Evolutionary conservation across 1,140 invertebrate genomes (phyloP), one percentile per base, ranked within the genome.

Genomic region (Brachionus plicatilis): DNA sequence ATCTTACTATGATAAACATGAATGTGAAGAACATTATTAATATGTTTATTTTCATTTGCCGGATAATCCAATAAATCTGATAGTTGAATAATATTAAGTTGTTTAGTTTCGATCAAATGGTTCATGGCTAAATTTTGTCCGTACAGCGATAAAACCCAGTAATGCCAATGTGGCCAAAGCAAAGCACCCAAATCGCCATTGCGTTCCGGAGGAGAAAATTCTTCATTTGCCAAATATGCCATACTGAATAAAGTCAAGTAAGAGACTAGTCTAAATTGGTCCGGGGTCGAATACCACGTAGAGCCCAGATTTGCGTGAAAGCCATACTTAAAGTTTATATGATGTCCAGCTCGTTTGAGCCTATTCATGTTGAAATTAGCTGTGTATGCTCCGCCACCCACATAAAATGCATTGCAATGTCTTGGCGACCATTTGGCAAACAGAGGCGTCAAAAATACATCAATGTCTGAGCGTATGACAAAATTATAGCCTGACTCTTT

Each of bases 201-300:
- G n/a, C 82, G 14, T 68, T 83, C 82, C 1, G 82, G 60, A 37
- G 27, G 41, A 47, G 82, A 68, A 72, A 83, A 83, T 56, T 83
- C 82, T 33, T 83, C 60, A 70, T 83, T 47, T 47, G 65, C 24
- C 5, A 83, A 20, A 41, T 20, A 45, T 20, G 60, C 17, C 82
- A 83, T 83, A 9, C 82, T 66, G 20, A 68, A 68, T 53, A 83
- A 14, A 43, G 82, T 47, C n/a, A 68, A 45, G 45, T 83, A 68
- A 37, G 82, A 41, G n/a, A 83, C 82, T 53, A 83, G n/a, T 65
- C 79, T 37, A 56, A 43, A 68, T 72, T 83, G 56, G 17, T 83
- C 80, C 8, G 80, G 17, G 7, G 43, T 83, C 5, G 60, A 68
- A 17, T 47, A 83, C 82, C 82, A 83, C 14, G 82, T 83, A 20